A percentile compares a stretch with the other conserved stretches of the same genome.
phyloP scores from a whole-genome alignment of 2,888 invertebrate species.

The Melinopterus prodromus region DNA sequence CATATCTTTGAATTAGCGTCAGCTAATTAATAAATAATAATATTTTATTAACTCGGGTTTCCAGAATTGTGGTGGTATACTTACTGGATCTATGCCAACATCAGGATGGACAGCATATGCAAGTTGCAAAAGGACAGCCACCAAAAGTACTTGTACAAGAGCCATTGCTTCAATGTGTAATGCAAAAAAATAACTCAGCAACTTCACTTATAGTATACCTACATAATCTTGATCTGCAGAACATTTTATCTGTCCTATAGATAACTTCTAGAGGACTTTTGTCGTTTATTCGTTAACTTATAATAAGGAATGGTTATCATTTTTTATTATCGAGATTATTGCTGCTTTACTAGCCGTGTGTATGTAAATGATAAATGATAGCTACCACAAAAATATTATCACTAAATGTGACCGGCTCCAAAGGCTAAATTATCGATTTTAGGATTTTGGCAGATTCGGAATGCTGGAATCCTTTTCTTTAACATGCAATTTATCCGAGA shows the following conservation, averaged over 20 bases:
- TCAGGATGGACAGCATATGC: constrained; percentile 19
- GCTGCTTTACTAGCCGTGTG: too few relatives aligned
- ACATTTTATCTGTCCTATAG: neutral
- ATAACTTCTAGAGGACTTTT: neutral
- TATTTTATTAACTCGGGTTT: neutral
- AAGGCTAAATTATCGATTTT: too few relatives aligned
- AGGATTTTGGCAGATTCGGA: too few relatives aligned
- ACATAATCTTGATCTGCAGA: neutral
- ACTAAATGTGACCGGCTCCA: too few relatives aligned
- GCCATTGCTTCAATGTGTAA: constrained; percentile 8
- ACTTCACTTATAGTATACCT: neutral
- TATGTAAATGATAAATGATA: too few relatives aligned
- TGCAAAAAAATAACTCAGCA: neutral
- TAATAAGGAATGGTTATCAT: too few relatives aligned
- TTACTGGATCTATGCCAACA: constrained; percentile 14
- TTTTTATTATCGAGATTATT: too few relatives aligned
- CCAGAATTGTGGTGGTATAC: neutral
- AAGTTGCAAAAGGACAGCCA: neutral
- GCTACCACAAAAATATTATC: too few relatives aligned
- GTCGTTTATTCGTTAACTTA: neutral
- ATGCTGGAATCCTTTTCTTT: too few relatives aligned
- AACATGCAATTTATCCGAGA: too few relatives aligned
- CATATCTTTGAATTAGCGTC: constrained; percentile 52
- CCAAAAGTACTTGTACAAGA: constrained; percentile 9
- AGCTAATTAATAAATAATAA: constrained; percentile 20